phyloP scores from a whole-genome alignment of 2,797 vertebrate species.

The Taeniopygia guttata region DNA sequence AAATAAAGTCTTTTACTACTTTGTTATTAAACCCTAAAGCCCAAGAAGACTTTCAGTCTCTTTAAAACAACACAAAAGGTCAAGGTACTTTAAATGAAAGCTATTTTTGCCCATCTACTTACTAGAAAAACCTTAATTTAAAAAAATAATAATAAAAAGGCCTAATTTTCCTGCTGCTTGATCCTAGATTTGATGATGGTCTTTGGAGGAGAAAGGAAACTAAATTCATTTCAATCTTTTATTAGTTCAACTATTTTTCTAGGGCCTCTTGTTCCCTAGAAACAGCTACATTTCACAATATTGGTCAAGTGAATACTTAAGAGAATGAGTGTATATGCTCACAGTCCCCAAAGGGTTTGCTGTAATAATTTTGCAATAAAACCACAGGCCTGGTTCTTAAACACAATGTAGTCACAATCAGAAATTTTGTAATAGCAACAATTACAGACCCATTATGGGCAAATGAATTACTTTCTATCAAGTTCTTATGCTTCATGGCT shows the following conservation, averaged over 20 bases:
- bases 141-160: neutral
- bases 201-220: neutral
- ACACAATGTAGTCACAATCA: slow-evolving; percentile 36
- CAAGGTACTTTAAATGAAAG: neutral
- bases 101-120: neutral
- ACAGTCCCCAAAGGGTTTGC: slow-evolving; percentile 27
- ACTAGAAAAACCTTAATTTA: neutral
- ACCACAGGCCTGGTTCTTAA: slow-evolving; percentile 62
- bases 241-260: neutral
- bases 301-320: slow-evolving; percentile 21
- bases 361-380: slow-evolving; percentile 62
- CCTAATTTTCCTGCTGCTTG: neutral
- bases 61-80: neutral
- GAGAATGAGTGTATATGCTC: neutral
- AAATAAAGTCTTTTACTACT: neutral
- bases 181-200: neutral
- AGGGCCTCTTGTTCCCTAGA: neutral
- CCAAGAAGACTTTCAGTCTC: neutral
- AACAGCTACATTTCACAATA: neutral
- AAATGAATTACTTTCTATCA: slow-evolving; percentile 27
- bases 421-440: slow-evolving; percentile 49
- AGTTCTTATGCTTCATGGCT: neutral
- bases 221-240: neutral
- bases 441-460: slow-evolving; percentile 35
- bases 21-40: neutral